Conservation (phyloP, 2,797 vertebrate species). For the Karalla daura region DNA sequence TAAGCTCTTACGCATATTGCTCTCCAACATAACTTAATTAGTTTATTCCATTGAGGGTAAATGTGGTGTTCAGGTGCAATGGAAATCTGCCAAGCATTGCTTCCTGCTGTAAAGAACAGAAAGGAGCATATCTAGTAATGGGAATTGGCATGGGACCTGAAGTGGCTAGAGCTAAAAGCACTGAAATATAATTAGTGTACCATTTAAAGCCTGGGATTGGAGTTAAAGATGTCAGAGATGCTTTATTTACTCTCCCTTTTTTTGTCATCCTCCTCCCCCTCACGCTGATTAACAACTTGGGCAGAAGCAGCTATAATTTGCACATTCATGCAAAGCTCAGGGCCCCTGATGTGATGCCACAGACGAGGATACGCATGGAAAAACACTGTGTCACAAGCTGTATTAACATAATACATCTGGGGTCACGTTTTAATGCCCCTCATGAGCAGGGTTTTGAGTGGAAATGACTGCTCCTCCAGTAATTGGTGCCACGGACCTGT, state of each 20-base stretch:
- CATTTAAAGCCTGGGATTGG: slow-evolving; percentile 33
- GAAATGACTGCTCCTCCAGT: slow-evolving; percentile 25
- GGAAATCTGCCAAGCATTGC: slow-evolving; percentile 18
- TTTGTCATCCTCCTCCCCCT: neutral
- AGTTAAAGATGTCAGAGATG: slow-evolving; percentile 27
- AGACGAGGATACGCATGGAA: slow-evolving; percentile 14
- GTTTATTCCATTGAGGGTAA: neutral
- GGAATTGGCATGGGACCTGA: slow-evolving; percentile 1
- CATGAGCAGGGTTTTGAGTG: slow-evolving; percentile 22
- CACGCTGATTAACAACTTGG: slow-evolving; percentile 14
- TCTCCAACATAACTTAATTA: neutral
- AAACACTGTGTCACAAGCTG: slow-evolving; percentile 6
- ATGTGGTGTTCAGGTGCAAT: slow-evolving; percentile 11
- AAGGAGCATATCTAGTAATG: slow-evolving; percentile 21
- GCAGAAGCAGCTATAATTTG: slow-evolving; percentile 16
- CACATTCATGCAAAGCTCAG: slow-evolving; percentile 12
- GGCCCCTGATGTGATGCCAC: slow-evolving; percentile 20
- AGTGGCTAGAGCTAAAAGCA: slow-evolving; percentile 27
- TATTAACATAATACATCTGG: neutral
- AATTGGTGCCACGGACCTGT: slow-evolving; percentile 23
- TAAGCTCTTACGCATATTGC: neutral
- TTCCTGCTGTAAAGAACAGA: slow-evolving; percentile 16
- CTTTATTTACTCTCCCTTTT: slow-evolving; percentile 19
- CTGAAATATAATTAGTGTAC: slow-evolving; percentile 42
- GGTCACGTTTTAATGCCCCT: slow-evolving; percentile 11